These are phyloP conservation scores for Champsocephalus esox DNA, from an alignment of 2,797 vertebrate species.

Conservation along the genomic window DNA sequence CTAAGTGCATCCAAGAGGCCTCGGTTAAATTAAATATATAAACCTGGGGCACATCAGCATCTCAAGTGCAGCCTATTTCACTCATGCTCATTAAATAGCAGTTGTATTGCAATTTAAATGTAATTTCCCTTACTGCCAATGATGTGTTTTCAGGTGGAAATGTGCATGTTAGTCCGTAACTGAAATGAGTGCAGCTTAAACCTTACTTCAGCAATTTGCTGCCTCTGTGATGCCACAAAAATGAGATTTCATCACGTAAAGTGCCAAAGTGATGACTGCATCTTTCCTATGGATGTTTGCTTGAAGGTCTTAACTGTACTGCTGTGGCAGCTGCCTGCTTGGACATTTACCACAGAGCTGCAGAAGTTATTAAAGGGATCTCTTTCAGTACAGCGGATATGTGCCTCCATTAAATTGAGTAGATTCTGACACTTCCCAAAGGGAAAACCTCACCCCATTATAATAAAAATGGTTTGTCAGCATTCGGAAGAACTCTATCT, in stretches of 20 bases:
- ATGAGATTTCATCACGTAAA: conserved; percentile 22
- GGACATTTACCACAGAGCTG: conserved; percentile 46
- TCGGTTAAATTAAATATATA: conserved; percentile 33
- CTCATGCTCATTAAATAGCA: conserved; percentile 46
- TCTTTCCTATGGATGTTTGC: conserved; percentile 36
- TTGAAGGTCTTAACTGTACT: conserved; percentile 43
- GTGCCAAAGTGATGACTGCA: conserved; percentile 18
- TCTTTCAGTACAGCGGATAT: conserved; percentile 52
- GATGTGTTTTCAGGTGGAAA: conserved; percentile 32
- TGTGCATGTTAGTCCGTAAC: background rate
- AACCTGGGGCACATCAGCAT: conserved; percentile 23
- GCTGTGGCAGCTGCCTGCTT: conserved; percentile 46
- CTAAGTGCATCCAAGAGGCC: conserved; percentile 53
- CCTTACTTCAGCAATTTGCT: conserved; percentile 6
- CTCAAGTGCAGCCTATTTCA: conserved; percentile 45
- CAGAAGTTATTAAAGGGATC: conserved; percentile 63
- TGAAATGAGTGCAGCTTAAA: conserved; percentile 21
- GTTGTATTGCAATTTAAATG: conserved; percentile 45
- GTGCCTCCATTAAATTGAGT: conserved; percentile 50
- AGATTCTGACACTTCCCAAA: conserved; percentile 47
- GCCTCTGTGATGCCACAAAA: background rate
- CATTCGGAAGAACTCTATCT: conserved; percentile 56
- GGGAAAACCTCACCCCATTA: conserved; percentile 41
- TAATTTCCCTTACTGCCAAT: conserved; percentile 22
- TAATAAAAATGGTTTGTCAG: conserved; percentile 68